Evolutionary conservation across 2,888 invertebrate species (phyloP).

Genomic region (Myathropa florea): DNA sequence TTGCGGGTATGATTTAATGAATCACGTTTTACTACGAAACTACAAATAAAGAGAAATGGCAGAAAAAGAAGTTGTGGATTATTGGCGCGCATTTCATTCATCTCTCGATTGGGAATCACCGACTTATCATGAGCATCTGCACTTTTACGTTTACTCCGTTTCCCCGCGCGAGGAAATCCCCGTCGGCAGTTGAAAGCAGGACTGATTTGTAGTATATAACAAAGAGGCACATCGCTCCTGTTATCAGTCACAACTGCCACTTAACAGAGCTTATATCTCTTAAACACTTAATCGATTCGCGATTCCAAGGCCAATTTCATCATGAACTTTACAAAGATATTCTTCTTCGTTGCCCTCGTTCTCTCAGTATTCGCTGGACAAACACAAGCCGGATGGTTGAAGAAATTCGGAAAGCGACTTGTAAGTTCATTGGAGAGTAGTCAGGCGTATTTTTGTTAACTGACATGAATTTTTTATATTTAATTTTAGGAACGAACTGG

Average conservation of each 20-base stretch:
- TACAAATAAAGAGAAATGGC: too few species aligned
- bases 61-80: too few species aligned
- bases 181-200: too few species aligned
- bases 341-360: slow-evolving; percentile 71
- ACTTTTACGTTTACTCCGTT: too few species aligned
- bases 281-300: neutral
- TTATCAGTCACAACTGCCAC: neutral
- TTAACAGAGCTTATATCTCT: neutral
- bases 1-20: neutral
- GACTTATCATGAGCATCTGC: too few species aligned
- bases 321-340: slow-evolving; percentile 73
- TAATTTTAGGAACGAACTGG: slow-evolving; percentile 73
- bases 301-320: slow-evolving; percentile 1
- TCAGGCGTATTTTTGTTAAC: too few species aligned
- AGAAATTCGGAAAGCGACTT: slow-evolving; percentile 43
- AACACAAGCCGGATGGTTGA: slow-evolving; percentile 57
- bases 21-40: too few species aligned
- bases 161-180: too few species aligned
- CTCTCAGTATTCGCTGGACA: slow-evolving; percentile 40
- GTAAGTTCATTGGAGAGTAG: neutral
- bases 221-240: neutral
- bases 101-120: too few species aligned
- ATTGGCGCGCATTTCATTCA: too few species aligned
- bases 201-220: neutral
- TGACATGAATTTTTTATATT: too few species aligned